phyloP scores from a whole-genome alignment of 2,888 invertebrate genomes.

The Pedicia rivosa region DNA sequence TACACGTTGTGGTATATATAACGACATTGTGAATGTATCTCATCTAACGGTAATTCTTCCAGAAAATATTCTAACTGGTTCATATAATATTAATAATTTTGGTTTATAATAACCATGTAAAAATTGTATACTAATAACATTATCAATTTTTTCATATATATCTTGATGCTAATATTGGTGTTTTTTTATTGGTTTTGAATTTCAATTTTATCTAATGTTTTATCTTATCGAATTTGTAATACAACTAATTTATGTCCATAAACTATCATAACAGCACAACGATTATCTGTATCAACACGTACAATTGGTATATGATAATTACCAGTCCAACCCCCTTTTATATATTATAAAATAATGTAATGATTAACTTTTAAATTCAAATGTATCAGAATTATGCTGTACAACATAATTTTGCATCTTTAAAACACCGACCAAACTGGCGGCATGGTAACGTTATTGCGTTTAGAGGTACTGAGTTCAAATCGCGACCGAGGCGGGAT shows the following conservation, averaged over 20 bases:
- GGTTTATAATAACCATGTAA: constrained; percentile 98
- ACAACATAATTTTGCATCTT: constrained; percentile 89
- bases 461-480: no score
- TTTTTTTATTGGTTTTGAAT: constrained; percentile 46
- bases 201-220: constrained; percentile 65
- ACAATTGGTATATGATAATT: constrained; percentile 72
- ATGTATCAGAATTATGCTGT: constrained; percentile 84
- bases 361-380: constrained; percentile 83
- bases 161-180: constrained; percentile 73
- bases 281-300: constrained; percentile 83
- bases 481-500: no score
- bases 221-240: constrained; percentile 80
- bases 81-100: constrained; percentile 86
- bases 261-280: constrained; percentile 91
- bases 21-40: constrained; percentile 91
- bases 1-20: constrained; percentile 88
- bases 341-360: constrained; percentile 97
- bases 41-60: constrained; percentile 85
- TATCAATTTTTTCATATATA: constrained; percentile 90
- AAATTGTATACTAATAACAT: constrained; percentile 93
- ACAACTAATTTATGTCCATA: constrained; percentile 88
- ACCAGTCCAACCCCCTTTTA: constrained; percentile 82
- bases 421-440: no score
- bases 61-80: constrained; percentile 91
- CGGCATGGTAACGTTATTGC: no score